These are phyloP conservation scores for Butastur rufipennis DNA, from an alignment of 2,113 vertebrate genomes.

Conservation along the genomic window DNA sequence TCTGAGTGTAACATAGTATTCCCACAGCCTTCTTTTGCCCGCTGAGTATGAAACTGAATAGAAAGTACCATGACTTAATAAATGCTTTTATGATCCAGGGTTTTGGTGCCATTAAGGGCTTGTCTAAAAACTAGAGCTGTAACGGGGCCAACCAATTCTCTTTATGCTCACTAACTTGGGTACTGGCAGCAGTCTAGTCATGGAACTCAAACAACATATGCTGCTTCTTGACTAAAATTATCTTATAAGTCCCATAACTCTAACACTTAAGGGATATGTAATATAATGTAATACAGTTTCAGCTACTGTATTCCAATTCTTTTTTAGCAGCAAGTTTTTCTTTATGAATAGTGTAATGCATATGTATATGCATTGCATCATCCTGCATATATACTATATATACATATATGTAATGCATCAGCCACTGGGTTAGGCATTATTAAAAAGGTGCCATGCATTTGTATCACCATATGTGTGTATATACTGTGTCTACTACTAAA, in stretches of 20 bases:
- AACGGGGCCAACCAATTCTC: slow-evolving; percentile 15
- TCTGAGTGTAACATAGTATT: slow-evolving; percentile 36
- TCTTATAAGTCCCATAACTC: neutral
- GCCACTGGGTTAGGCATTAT: neutral
- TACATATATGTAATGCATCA: neutral
- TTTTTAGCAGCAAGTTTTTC: neutral
- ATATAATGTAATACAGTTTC: neutral
- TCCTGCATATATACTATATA: neutral
- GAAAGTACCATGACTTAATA: slow-evolving; percentile 22
- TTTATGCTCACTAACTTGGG: neutral
- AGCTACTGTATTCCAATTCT: neutral
- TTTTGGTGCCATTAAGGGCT: slow-evolving; percentile 26
- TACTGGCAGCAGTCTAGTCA: neutral
- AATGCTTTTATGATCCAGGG: slow-evolving; percentile 36
- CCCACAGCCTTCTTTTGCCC: neutral
- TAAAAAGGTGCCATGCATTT: neutral
- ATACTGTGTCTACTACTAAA: neutral
- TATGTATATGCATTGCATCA: neutral
- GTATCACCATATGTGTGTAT: neutral
- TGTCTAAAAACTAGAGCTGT: neutral
- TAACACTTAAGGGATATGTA: neutral
- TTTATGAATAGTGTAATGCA: neutral
- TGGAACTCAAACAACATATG: neutral
- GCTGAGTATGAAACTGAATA: neutral
- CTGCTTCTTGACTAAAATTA: slow-evolving; percentile 16